phyloP scores from a whole-genome alignment of 2,113 vertebrate species.

The Lucifuga dentata region DNA sequence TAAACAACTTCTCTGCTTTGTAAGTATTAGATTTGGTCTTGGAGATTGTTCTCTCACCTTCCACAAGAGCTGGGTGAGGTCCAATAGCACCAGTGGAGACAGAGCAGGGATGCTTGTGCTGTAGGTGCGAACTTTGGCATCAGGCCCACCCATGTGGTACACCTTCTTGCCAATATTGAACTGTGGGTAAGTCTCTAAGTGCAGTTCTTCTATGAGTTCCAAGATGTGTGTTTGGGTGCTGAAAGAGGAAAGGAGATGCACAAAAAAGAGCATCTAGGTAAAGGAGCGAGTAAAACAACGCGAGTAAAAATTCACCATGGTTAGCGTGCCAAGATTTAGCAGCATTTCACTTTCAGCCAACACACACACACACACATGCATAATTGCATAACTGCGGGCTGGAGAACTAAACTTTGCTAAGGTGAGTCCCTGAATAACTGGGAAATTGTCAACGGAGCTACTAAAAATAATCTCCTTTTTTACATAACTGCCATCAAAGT shows the following conservation, averaged over 20 bases:
- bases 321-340: neutral
- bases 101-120: constrained; percentile 71
- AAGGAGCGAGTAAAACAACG: too few species aligned
- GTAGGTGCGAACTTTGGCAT: constrained; percentile 70
- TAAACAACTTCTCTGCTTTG: neutral
- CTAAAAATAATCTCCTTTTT: too few species aligned
- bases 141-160: constrained; percentile 72
- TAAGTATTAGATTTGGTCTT: neutral
- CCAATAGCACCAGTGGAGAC: constrained; percentile 71
- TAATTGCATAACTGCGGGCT: neutral
- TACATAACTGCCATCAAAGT: too few species aligned
- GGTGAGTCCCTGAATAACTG: neutral
- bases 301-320: too few species aligned
- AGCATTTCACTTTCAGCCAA: too few species aligned
- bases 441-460: too few species aligned
- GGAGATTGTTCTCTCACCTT: constrained; percentile 76
- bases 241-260: constrained; percentile 13
- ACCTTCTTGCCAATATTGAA: constrained; percentile 80
- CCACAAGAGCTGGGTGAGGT: constrained; percentile 73
- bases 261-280: too few species aligned
- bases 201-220: constrained; percentile 79
- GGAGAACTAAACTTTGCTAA: neutral
- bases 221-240: constrained; percentile 80
- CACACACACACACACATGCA: neutral
- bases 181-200: constrained; percentile 75